A percentile compares a stretch with the other conserved stretches of the same genome.
Evolutionary conservation across 2,113 vertebrate species (phyloP).

Genomic region (Lipophrys pholis): DNA sequence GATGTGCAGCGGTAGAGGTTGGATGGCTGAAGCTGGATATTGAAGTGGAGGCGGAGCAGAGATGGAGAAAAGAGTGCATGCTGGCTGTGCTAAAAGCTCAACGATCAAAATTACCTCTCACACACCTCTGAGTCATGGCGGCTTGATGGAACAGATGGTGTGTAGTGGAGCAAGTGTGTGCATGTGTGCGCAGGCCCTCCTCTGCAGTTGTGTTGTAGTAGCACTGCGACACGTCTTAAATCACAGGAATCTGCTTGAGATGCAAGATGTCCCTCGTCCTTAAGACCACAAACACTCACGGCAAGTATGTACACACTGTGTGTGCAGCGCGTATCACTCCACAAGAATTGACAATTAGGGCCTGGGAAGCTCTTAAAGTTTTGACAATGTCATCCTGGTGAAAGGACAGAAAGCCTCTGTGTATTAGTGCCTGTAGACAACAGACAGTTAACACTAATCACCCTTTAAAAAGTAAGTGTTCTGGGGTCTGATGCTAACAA

Average conservation of each 20-base stretch:
- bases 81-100: slow-evolving; percentile 47
- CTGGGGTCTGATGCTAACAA: neutral
- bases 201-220: slow-evolving; percentile 35
- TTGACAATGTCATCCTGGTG: slow-evolving; percentile 21
- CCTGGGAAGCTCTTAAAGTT: slow-evolving; percentile 7
- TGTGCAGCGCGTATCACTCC: slow-evolving; percentile 9
- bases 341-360: slow-evolving; percentile 17
- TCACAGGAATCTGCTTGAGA: slow-evolving; percentile 53
- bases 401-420: slow-evolving; percentile 20
- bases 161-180: slow-evolving; percentile 8
- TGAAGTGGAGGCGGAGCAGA: slow-evolving; percentile 24
- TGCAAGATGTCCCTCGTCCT: slow-evolving; percentile 30
- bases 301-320: slow-evolving; percentile 10
- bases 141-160: slow-evolving; percentile 52
- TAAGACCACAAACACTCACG: slow-evolving; percentile 17
- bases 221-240: slow-evolving; percentile 51
- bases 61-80: slow-evolving; percentile 23
- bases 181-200: neutral
- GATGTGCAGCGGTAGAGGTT: slow-evolving; percentile 35
- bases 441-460: slow-evolving; percentile 2
- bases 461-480: neutral
- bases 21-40: slow-evolving; percentile 50
- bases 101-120: slow-evolving; percentile 43
- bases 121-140: slow-evolving; percentile 50
- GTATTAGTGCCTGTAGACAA: slow-evolving; percentile 17